These are phyloP conservation scores for Cantharis lateralis DNA, from an alignment of 2,888 invertebrate genomes.

Conservation along the genomic window DNA sequence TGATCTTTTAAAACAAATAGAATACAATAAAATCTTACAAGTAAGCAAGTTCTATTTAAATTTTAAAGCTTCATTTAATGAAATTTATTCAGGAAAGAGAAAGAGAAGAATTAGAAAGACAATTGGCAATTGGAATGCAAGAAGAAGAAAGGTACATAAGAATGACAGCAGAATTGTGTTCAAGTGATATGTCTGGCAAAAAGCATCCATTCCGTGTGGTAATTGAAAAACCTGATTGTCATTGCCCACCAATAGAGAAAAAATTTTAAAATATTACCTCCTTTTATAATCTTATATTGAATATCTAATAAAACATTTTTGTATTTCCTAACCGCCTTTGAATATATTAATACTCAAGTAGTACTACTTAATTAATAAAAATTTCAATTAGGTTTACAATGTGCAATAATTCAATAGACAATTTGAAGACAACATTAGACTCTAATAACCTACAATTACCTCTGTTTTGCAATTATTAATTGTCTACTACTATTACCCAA, in stretches of 20 bases:
- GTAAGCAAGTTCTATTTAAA: slow-evolving; percentile 38
- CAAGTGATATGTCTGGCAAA: slow-evolving; percentile 31
- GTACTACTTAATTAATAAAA: neutral
- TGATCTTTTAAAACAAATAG: slow-evolving; percentile 53
- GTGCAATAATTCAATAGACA: neutral
- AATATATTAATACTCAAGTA: neutral
- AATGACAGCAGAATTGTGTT: slow-evolving; percentile 44
- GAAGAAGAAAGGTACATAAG: slow-evolving; percentile 49
- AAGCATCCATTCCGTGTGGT: slow-evolving; percentile 51
- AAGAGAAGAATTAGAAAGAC: slow-evolving; percentile 46
- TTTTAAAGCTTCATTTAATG: neutral
- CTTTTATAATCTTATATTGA: neutral
- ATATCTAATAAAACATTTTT: neutral
- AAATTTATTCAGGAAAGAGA: slow-evolving; percentile 44
- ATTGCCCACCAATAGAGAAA: slow-evolving; percentile 35
- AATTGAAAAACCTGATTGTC: slow-evolving; percentile 47
- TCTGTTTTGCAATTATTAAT: neutral
- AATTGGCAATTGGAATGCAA: slow-evolving; percentile 43
- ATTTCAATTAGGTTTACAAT: neutral
- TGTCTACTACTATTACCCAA: slow-evolving; percentile 5
- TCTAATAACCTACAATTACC: neutral
- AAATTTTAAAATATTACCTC: neutral
- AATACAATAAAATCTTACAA: slow-evolving; percentile 48
- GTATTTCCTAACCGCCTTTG: neutral
- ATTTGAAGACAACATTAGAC: neutral